Conservation (phyloP, 2,797 vertebrate species). For the Yasuhikotakia modesta region DNA sequence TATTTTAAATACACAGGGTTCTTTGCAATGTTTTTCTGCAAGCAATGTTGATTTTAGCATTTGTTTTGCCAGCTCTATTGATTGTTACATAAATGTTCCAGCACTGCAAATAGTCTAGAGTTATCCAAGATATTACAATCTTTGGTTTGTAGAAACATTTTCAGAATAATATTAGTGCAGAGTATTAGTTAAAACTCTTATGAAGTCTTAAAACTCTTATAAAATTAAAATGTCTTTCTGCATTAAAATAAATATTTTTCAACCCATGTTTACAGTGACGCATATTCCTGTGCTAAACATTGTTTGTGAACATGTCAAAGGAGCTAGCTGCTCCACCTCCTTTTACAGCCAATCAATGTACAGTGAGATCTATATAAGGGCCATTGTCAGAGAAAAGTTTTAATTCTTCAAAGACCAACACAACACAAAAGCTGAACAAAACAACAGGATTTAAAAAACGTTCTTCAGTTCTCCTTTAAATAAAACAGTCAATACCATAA, state of each 20-base stretch:
- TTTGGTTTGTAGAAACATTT: neutral
- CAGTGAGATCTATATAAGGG: slow-evolving; percentile 39
- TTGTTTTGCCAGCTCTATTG: slow-evolving; percentile 6
- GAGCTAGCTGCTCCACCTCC: slow-evolving; percentile 46
- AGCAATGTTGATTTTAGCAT: neutral
- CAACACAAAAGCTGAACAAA: slow-evolving; percentile 16
- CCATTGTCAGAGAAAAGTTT: neutral
- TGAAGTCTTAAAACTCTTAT: no score
- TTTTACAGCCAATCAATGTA: slow-evolving; percentile 47
- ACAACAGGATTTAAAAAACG: slow-evolving; percentile 25
- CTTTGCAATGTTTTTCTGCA: no score
- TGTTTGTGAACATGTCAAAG: slow-evolving; percentile 18
- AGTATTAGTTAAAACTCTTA: neutral
- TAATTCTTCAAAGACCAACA: neutral
- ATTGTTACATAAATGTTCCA: slow-evolving; percentile 17
- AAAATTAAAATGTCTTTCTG: no score
- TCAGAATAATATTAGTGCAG: neutral
- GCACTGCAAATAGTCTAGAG: neutral
- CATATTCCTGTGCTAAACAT: neutral
- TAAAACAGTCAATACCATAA: neutral
- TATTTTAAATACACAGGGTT: no score
- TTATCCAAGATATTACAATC: neutral
- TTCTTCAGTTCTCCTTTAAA: neutral
- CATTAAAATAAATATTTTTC: neutral
- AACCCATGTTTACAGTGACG: neutral